These are phyloP conservation scores for Okamejei kenojei DNA, from an alignment of 2,797 vertebrate genomes.

Conservation along the genomic window DNA sequence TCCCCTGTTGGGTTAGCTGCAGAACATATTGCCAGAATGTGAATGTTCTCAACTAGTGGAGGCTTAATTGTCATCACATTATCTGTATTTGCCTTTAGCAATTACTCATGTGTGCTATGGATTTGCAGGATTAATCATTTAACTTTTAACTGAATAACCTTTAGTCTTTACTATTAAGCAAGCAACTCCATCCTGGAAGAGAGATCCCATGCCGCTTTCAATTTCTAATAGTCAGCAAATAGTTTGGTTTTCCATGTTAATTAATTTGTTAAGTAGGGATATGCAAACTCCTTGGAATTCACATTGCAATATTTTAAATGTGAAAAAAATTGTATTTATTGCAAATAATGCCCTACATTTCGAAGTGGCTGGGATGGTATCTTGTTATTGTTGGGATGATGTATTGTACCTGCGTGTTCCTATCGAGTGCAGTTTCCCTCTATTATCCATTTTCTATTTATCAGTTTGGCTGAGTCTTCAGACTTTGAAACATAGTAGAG, in stretches of 20 bases:
- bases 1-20: not conserved
- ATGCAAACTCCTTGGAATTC: not conserved
- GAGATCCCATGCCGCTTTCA: not conserved
- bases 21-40: conserved; percentile 23
- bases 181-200: not conserved
- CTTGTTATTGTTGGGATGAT: not conserved
- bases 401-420: not conserved
- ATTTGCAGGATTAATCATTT: conserved; percentile 27
- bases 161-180: not conserved
- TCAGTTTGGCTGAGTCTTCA: not conserved
- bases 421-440: not conserved
- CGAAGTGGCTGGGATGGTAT: no score
- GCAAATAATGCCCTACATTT: not conserved
- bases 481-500: not conserved
- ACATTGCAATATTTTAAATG: not conserved
- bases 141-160: conserved; percentile 1
- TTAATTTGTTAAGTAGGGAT: not conserved
- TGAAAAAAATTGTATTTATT: not conserved
- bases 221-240: not conserved
- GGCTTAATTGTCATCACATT: not conserved
- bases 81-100: conserved; percentile 8
- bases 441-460: not conserved
- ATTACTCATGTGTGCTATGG: conserved; percentile 8
- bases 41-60: not conserved
- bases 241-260: not conserved